Percentiles rank a stretch among this genome's conserved stretches.
These are phyloP conservation scores for Coregonus clupeaformis DNA, from an alignment of 2,113 vertebrate species.

Conservation along the genomic window DNA sequence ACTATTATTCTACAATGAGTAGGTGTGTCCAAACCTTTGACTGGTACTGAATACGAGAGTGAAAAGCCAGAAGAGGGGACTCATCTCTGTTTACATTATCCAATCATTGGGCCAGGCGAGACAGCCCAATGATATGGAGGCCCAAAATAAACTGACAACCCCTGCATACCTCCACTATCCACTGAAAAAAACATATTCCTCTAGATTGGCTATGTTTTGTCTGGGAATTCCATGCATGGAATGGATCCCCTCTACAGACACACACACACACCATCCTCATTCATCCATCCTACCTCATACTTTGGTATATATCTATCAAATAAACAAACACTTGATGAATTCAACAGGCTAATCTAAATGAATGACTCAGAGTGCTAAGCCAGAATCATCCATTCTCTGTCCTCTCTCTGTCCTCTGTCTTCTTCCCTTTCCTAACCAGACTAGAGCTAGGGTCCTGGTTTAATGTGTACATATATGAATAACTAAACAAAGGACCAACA, in stretches of 20 bases:
- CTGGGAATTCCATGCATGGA: constrained; percentile 34
- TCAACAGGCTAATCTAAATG: constrained; percentile 54
- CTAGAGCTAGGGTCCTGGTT: background rate
- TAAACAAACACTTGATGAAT: constrained; percentile 54
- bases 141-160: constrained; percentile 73
- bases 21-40: too few species aligned
- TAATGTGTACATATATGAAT: constrained; percentile 25
- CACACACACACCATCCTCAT: constrained; percentile 29
- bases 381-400: background rate
- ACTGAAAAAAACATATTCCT: constrained; percentile 44
- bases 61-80: constrained; percentile 1
- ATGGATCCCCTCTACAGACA: constrained; percentile 2
- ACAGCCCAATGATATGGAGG: constrained; percentile 15
- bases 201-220: constrained; percentile 47
- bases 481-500: constrained; percentile 19
- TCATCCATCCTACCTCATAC: constrained; percentile 44
- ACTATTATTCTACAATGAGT: too few species aligned
- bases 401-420: background rate
- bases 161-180: constrained; percentile 20
- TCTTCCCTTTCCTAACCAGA: constrained; percentile 21
- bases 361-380: constrained; percentile 46
- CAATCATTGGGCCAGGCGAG: constrained; percentile 60
- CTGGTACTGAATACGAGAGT: too few species aligned
- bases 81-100: constrained; percentile 54
- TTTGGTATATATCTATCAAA: background rate